A percentile compares a stretch with the other conserved stretches of the same genome.
phyloP scores from a whole-genome alignment of 2,113 vertebrate genomes.

The Otolemur garnettii region DNA sequence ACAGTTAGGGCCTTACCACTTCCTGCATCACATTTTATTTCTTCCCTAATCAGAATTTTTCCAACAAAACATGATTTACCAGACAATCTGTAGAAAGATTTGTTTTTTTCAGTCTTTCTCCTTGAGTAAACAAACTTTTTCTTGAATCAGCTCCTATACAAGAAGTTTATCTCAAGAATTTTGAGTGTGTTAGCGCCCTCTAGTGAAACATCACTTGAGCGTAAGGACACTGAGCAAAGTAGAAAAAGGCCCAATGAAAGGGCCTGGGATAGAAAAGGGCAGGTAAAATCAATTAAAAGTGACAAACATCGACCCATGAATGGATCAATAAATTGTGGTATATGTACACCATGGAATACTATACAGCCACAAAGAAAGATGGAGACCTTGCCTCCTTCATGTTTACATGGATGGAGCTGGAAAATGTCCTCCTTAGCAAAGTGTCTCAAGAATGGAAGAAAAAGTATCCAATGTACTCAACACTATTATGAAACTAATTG shows the following conservation, averaged over 20 bases:
- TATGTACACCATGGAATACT: no score
- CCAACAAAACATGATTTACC: background rate
- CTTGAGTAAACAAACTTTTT: background rate
- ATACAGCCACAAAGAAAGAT: no score
- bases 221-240: background rate
- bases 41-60: background rate
- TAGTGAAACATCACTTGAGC: background rate
- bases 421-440: no score
- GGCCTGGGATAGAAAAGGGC: background rate
- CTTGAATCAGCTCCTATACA: background rate
- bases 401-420: no score
- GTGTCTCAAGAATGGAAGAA: no score
- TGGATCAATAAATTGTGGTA: no score
- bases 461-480: no score
- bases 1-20: background rate
- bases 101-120: background rate
- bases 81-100: background rate
- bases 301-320: background rate
- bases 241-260: no score
- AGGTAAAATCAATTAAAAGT: background rate
- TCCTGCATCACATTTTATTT: background rate
- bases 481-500: no score
- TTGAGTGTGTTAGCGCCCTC: background rate
- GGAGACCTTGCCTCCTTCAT: no score
- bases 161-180: background rate